Evolutionary conservation across 2,113 vertebrate genomes (phyloP).

Genomic region (Leucosticte australis): DNA sequence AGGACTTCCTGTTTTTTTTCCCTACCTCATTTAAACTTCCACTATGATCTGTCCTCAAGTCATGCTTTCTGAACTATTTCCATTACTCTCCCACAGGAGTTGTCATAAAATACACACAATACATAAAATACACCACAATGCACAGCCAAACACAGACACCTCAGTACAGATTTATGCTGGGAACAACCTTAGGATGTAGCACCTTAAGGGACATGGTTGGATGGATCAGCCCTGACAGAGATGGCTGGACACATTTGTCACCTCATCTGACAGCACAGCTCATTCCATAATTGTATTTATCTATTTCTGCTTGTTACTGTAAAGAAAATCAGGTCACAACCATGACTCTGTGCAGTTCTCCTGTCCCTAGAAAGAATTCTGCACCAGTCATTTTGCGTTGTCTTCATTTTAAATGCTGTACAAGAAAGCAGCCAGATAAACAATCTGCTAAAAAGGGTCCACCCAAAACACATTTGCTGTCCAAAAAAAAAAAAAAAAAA

Average conservation of each 20-base stretch:
- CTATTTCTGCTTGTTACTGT: neutral
- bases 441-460: neutral
- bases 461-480: neutral
- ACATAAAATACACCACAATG: neutral
- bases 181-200: neutral
- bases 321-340: neutral
- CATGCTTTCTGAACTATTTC: neutral
- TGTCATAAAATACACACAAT: neutral
- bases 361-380: neutral
- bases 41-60: neutral
- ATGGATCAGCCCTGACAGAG: neutral
- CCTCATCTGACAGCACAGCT: neutral
- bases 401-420: neutral
- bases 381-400: neutral
- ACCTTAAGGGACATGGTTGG: neutral
- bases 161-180: neutral
- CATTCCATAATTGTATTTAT: neutral
- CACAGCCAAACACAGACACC: neutral
- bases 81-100: neutral
- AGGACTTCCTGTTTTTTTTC: neutral
- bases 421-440: neutral
- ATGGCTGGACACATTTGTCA: neutral
- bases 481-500: neutral
- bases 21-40: neutral
- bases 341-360: neutral